Percentiles rank a stretch among this genome's conserved stretches.
These are phyloP conservation scores for Empis stercorea DNA, from an alignment of 2,888 invertebrate species.

Conservation along the genomic window DNA sequence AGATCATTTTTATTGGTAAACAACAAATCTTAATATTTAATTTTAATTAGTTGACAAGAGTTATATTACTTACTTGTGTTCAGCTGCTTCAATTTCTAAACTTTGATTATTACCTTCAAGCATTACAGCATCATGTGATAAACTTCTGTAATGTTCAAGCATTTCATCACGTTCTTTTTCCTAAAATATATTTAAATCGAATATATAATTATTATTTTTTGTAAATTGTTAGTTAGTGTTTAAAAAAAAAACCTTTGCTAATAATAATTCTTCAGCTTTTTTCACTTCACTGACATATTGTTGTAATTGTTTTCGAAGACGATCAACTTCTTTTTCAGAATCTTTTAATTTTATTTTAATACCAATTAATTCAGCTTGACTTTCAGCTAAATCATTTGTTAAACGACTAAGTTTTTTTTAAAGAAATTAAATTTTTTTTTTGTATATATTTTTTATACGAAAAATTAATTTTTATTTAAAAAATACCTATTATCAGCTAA, in stretches of 20 bases:
- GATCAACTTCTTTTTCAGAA: conserved; percentile 56
- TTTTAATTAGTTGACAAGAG: not conserved
- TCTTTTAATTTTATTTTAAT: conserved; percentile 54
- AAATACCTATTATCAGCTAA: conserved; percentile 31
- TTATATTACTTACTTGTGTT: conserved; percentile 43
- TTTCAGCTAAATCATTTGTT: conserved; percentile 56
- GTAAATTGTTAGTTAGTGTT: conserved; percentile 1
- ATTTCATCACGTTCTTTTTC: conserved; percentile 69
- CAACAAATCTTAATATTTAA: not conserved
- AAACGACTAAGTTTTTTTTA: conserved; percentile 46
- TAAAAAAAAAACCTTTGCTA: conserved; percentile 47
- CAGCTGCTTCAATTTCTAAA: conserved; percentile 61
- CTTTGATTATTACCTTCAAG: conserved; percentile 69
- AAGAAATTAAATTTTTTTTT: not conserved
- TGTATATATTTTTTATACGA: not conserved
- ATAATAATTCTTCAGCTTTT: conserved; percentile 61
- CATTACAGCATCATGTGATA: conserved; percentile 63
- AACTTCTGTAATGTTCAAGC: conserved; percentile 63
- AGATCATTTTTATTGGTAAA: not conserved
- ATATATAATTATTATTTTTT: not conserved
- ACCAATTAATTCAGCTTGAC: conserved; percentile 46
- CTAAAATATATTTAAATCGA: conserved; percentile 33
- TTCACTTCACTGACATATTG: conserved; percentile 72
- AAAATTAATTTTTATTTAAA: not conserved
- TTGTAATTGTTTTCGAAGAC: conserved; percentile 61